These are phyloP conservation scores for Chrysochloris asiatica DNA, from an alignment of 2,113 vertebrate genomes.

Conservation along the genomic window DNA sequence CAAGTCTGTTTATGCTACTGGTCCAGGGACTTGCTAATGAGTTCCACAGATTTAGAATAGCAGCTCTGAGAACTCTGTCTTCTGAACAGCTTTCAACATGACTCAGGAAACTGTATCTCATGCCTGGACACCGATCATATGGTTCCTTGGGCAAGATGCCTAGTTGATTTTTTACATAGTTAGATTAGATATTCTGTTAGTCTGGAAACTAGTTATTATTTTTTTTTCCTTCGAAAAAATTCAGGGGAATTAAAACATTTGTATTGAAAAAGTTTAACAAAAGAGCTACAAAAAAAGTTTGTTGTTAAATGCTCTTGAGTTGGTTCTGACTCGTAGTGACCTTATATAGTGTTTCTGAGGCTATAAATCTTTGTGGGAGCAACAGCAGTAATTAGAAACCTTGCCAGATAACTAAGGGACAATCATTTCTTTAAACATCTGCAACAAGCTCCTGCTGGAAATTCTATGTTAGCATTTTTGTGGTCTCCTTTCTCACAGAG, in stretches of 20 bases:
- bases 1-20: too few species aligned
- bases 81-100: not conserved
- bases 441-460: constrained; percentile 43
- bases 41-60: not conserved
- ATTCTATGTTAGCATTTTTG: constrained; percentile 47
- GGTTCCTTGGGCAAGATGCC: not conserved
- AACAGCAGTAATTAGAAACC: constrained; percentile 54
- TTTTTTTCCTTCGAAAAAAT: not conserved
- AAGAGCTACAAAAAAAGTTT: not conserved
- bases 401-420: constrained; percentile 41
- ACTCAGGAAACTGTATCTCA: not conserved
- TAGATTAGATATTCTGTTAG: not conserved
- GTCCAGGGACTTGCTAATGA: not conserved
- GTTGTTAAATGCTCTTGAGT: too few species aligned
- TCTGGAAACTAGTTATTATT: not conserved
- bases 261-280: constrained; percentile 2
- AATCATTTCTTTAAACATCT: constrained; percentile 67
- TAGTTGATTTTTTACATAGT: not conserved
- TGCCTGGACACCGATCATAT: not conserved
- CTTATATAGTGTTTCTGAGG: too few species aligned
- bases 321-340: too few species aligned
- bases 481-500: constrained; percentile 50
- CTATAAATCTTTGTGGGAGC: too few species aligned
- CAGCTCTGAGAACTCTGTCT: not conserved
- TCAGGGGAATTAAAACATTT: constrained; percentile 27